Evolutionary conservation across 2,888 invertebrate species (phyloP).

Genomic region (Doris montereyensis): DNA sequence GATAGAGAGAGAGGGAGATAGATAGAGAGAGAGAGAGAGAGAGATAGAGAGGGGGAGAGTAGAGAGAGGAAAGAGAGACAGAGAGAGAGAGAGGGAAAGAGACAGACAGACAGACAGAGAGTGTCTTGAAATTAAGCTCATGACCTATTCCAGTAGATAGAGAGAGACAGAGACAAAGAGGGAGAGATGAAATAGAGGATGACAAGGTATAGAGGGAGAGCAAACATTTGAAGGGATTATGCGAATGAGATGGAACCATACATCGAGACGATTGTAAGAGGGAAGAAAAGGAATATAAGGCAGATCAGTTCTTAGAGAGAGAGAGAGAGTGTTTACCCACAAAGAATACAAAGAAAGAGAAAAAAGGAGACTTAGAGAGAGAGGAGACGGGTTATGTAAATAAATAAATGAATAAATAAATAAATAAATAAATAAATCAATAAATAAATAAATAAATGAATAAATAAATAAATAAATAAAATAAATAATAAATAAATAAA

Average conservation of each 20-base stretch:
- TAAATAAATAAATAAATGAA: too few relatives aligned
- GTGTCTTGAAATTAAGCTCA: too few relatives aligned
- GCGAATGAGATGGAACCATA: background rate
- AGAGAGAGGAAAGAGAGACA: too few relatives aligned
- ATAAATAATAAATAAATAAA: background rate
- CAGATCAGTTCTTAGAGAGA: background rate
- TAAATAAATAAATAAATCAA: too few relatives aligned
- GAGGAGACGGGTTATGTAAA: too few relatives aligned
- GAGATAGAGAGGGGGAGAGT: too few relatives aligned
- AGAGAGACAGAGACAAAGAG: constrained; percentile 1
- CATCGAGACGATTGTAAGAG: background rate
- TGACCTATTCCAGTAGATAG: background rate
- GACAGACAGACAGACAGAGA: background rate
- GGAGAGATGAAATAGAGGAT: background rate
- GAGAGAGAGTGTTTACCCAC: background rate
- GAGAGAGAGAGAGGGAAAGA: background rate
- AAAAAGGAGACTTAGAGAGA: background rate
- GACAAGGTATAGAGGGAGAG: background rate
- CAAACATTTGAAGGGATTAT: background rate
- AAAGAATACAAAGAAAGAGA: background rate
- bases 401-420: too few relatives aligned
- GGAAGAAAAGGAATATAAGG: background rate
- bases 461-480: background rate
- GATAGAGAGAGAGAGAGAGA: too few relatives aligned
- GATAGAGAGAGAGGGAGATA: too few relatives aligned